These are phyloP conservation scores for Chironomus riparius DNA, from an alignment of 2,888 invertebrate genomes.

Conservation along the genomic window DNA sequence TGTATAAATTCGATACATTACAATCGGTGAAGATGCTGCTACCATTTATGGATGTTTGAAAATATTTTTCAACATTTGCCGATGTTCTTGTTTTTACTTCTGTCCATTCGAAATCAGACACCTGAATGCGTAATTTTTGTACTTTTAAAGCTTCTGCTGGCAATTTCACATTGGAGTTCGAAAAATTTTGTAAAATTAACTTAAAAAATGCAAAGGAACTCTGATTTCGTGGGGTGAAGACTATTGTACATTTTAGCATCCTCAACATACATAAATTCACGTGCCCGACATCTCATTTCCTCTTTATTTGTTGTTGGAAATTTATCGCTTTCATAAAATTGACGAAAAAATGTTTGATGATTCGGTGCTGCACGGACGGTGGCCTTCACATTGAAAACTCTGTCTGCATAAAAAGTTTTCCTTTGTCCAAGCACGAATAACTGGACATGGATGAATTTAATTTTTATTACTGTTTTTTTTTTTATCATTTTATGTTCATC, in stretches of 20 bases:
- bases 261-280: too few species aligned
- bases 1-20: not conserved
- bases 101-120: not conserved
- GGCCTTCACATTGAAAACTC: constrained; percentile 10
- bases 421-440: not conserved
- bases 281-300: too few species aligned
- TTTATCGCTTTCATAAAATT: too few species aligned
- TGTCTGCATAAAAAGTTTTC: not conserved
- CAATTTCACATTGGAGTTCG: not conserved
- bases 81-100: too few species aligned
- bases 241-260: too few species aligned
- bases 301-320: too few species aligned
- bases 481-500: not conserved
- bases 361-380: not conserved
- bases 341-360: too few species aligned
- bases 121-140: not conserved
- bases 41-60: not conserved
- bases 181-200: not conserved
- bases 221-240: not conserved
- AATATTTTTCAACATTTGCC: not conserved
- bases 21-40: not conserved
- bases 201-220: not conserved
- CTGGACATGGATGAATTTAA: not conserved
- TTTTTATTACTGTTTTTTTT: not conserved
- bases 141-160: too few species aligned